Evolutionary conservation across 2,113 vertebrate genomes (phyloP).

Genomic region (Pelecanoides urinatrix): DNA sequence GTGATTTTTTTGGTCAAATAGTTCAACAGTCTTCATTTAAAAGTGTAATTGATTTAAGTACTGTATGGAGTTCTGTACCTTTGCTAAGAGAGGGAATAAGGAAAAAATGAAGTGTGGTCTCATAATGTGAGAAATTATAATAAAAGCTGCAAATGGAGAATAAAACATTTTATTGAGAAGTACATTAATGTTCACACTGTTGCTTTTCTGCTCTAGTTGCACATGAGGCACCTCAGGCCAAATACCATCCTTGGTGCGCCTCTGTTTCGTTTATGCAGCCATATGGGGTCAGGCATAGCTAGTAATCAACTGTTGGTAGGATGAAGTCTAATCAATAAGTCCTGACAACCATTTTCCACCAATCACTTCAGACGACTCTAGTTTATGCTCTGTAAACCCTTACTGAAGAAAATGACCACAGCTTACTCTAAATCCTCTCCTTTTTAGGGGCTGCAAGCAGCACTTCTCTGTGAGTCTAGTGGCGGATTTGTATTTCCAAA

Average conservation of each 20-base stretch:
- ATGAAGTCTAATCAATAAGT: neutral
- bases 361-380: neutral
- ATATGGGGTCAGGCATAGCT: neutral
- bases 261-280: neutral
- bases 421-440: neutral
- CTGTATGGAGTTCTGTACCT: neutral
- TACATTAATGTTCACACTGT: neutral
- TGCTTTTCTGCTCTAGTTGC: constrained; percentile 9
- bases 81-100: neutral
- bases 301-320: neutral
- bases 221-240: neutral
- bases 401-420: neutral
- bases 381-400: neutral
- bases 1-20: neutral
- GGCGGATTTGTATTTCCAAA: neutral
- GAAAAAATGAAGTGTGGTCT: neutral
- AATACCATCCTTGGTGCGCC: neutral
- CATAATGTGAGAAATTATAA: neutral
- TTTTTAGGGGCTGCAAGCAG: neutral
- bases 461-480: neutral
- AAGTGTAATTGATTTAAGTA: neutral
- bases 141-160: neutral
- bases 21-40: neutral
- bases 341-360: neutral
- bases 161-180: neutral